Evolutionary conservation across 2,888 invertebrate genomes (phyloP), one percentile per base, ranked within the genome.

Genomic region (Eucera pruinosa): DNA sequence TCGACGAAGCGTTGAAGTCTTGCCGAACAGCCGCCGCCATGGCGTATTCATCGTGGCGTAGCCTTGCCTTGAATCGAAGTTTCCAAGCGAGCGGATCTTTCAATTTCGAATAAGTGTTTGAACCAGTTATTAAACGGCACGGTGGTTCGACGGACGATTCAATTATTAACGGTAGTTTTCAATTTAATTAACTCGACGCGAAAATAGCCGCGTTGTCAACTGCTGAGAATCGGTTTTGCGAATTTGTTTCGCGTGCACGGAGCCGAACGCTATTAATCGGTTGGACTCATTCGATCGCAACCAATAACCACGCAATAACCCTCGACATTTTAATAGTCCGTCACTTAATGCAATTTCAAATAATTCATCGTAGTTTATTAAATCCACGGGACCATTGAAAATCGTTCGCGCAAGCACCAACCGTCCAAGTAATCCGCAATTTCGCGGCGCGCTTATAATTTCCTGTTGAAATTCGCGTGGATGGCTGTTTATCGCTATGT

Each of bases 251-350:
- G 39, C 25, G 36, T 2, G 36, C 30, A 11, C 39, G 58, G 27
- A 39, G 6, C 18, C 54, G 39, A 45, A 60, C 20, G 33, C 41
- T 43, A 67, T 72, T 68, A 60, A 68, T 47, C 36, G 33, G 2
- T 6, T 27, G 6, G 11, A 4, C 2, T 41, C 30, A 9, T 33
- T 41, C 39, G 48, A 48, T 55, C 41, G 55, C 18, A 5, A 25
- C 23, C 55, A 66, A 70, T 55, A 70, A 39, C 47, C 66, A 11
- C 55, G 47, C 47, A 48, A 66, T 71, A 55, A 71, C 66, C 30
- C 66, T 5, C 55, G 55, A 33, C 47, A 41, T 71, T 71, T 57
- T 66, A 48, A 71, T 50, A 48, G 48, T 20, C 50, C 50, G 39
- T 41, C 57, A 41, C 25, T 25, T 50, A 55, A 62, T 57, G 41